Evolutionary conservation across 2,113 vertebrate species (phyloP).

Genomic region (Rhynchopsitta pachyrhyncha): DNA sequence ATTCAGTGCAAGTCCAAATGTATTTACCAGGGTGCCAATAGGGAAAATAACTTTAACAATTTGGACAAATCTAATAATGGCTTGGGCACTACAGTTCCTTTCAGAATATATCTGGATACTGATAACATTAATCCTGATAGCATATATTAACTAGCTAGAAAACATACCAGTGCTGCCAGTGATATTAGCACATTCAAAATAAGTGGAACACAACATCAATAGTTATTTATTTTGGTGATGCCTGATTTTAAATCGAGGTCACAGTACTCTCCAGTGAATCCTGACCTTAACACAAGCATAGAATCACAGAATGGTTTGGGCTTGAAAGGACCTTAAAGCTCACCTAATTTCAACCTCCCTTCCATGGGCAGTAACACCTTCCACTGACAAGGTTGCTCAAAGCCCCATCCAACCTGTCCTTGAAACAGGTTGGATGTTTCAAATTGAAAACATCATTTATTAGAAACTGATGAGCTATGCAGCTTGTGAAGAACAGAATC

Average conservation of each 20-base stretch:
- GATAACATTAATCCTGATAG: fast-evolving
- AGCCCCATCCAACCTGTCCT: neutral
- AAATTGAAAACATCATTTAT: neutral
- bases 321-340: neutral
- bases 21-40: neutral
- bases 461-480: neutral
- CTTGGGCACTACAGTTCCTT: neutral
- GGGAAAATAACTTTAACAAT: neutral
- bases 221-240: neutral
- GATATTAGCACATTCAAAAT: neutral
- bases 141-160: neutral
- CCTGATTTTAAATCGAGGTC: neutral
- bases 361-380: neutral
- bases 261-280: neutral
- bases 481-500: neutral
- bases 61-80: neutral
- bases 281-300: neutral
- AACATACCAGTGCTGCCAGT: neutral
- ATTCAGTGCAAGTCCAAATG: neutral
- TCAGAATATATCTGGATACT: neutral
- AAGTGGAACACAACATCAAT: neutral
- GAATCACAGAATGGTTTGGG: neutral
- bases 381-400: neutral
- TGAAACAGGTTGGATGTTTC: neutral
- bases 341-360: neutral